Base-by-base conservation (phyloP, 2,797 vertebrate species). In the Graptemys geographica region DNA sequence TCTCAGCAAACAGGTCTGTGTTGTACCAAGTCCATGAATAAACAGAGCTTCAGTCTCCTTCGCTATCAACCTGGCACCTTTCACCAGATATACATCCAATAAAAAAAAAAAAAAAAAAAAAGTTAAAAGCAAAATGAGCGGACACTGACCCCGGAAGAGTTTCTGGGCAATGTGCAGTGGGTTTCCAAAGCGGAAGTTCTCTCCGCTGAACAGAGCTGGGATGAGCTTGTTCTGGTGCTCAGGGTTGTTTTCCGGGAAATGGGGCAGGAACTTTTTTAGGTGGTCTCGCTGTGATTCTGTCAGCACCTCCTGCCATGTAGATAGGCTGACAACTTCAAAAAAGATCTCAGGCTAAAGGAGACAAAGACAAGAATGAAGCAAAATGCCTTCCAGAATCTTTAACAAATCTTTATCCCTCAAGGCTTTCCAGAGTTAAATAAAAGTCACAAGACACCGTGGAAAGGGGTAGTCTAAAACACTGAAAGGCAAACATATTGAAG, bases 81-180 rank as follows among this genome's bases (percentile, higher is more conserved):
- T 28, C 8, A 78, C 52, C 55, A 52, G n/a, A n/a, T 23, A 53
- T 41, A 41, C 25, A 52, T 11, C 23, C 13, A 55, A 13, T 57
- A 19, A 55, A 28, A 69, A 31, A 19, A 31, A 69, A 28, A 69
- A 28, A 69, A 19, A 31, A 6, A 33, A 11, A 56, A 56, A 31
- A 27, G 52, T 49, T 79, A 80, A 56, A 90, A 79, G 62, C 2
- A 74, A 23, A 79, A 55, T 16, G 2, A 41, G n/a, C 9, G 57
- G 84, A 51, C 53, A 88, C 97, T 88, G 74, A 99, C 99, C 99
- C 97, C 99, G 98, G 95, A 99, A 99, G 11, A 99, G 98, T 82
- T 99, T 99, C 97, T 99, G 99, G 55, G 99, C 99, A 0, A 99
- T 98, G 93, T 99, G 99, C 94, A 99, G 97, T 0, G 99, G 99